These are phyloP conservation scores for Pyrrhosoma nymphula DNA, from an alignment of 2,888 invertebrate species.

Conservation along the genomic window DNA sequence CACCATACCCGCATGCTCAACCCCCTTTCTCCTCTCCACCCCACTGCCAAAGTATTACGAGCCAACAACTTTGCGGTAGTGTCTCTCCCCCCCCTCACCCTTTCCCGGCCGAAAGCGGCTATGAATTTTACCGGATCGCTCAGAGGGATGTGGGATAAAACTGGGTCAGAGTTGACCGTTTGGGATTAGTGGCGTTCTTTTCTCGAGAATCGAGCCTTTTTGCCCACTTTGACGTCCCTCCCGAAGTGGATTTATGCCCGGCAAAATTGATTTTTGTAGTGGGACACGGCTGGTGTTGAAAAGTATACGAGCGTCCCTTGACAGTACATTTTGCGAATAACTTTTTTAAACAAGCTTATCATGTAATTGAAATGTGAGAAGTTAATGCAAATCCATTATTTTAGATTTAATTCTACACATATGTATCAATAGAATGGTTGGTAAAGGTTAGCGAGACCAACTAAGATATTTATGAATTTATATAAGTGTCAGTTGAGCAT, in stretches of 20 bases:
- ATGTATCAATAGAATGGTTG: too few relatives aligned
- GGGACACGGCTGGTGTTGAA: not conserved
- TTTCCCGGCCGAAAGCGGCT: not conserved
- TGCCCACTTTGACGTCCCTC: not conserved
- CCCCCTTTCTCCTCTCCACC: not conserved
- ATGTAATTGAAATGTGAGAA: too few relatives aligned
- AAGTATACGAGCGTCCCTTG: not conserved
- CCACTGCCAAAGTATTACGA: not conserved
- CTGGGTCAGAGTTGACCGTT: conserved; percentile 14
- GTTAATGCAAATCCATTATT: too few relatives aligned
- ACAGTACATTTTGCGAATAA: not conserved
- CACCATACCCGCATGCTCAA: not conserved
- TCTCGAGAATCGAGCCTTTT: not conserved
- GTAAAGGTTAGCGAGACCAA: too few relatives aligned
- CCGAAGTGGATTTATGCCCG: not conserved
- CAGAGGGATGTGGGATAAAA: not conserved
- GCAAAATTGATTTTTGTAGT: not conserved
- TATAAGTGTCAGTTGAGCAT: too few relatives aligned
- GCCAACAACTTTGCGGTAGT: not conserved
- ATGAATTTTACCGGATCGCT: not conserved
- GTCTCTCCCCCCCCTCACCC: too few relatives aligned
- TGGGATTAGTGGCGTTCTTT: not conserved
- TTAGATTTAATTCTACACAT: too few relatives aligned
- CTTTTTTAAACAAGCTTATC: too few relatives aligned
- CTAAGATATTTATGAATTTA: too few relatives aligned